phyloP scores from a whole-genome alignment of 2,888 invertebrate species.

The Calliscelio sp. region DNA sequence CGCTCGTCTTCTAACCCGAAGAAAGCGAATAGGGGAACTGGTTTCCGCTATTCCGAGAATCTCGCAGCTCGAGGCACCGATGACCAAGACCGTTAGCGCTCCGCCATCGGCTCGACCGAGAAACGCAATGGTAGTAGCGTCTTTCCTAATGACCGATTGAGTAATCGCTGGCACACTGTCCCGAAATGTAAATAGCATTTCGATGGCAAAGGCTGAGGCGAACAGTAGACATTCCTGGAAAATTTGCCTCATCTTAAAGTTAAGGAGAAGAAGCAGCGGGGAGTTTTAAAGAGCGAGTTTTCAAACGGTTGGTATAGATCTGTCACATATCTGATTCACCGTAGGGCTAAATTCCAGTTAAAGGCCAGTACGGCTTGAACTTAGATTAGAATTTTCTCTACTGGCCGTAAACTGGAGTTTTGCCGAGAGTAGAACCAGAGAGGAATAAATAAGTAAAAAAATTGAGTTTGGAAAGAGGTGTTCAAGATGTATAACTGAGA shows the following conservation, averaged over 20 bases:
- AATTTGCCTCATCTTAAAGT: constrained; percentile 18
- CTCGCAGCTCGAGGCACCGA: constrained; percentile 42
- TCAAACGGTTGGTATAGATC: too few species aligned
- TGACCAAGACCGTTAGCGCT: constrained; percentile 57
- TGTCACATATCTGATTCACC: too few species aligned
- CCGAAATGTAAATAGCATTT: constrained; percentile 53
- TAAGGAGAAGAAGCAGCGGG: too few species aligned
- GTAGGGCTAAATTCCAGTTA: too few species aligned
- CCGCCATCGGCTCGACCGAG: constrained; percentile 46
- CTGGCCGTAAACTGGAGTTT: too few species aligned
- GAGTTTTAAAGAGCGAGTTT: too few species aligned
- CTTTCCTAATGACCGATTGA: constrained; percentile 62
- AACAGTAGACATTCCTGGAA: constrained; percentile 13
- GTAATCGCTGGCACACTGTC: constrained; percentile 46
- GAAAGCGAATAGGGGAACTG: constrained; percentile 78
- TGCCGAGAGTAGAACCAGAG: too few species aligned
- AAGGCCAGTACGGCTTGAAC: too few species aligned
- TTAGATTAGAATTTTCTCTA: too few species aligned
- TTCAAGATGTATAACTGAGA: too few species aligned
- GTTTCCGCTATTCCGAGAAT: constrained; percentile 77
- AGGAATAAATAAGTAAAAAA: too few species aligned
- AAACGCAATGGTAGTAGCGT: constrained; percentile 25
- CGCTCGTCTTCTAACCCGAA: constrained; percentile 70
- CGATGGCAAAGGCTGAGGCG: background rate
- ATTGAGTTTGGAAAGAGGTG: too few species aligned